These are phyloP conservation scores for Stomorhina lunata DNA, from an alignment of 2,888 invertebrate genomes.

Conservation along the genomic window DNA sequence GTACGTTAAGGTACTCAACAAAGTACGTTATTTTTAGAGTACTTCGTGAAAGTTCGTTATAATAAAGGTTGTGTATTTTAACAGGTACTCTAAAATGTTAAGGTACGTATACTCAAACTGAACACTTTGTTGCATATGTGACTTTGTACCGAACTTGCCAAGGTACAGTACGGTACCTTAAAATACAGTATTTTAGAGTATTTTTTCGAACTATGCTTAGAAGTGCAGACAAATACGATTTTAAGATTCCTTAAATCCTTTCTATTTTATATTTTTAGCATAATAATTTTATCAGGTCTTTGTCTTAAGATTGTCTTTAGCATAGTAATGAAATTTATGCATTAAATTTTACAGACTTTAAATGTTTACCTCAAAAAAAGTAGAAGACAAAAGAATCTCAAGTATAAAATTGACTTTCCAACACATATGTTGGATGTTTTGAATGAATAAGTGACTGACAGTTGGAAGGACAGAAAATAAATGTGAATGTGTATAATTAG, in stretches of 20 bases:
- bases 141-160: too few species aligned
- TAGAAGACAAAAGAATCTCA: not conserved
- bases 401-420: constrained; percentile 33
- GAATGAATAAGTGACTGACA: constrained; percentile 3
- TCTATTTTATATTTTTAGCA: not conserved
- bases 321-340: constrained; percentile 57
- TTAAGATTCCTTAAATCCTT: constrained; percentile 22
- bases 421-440: constrained; percentile 44
- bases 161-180: too few species aligned
- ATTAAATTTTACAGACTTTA: constrained; percentile 55
- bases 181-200: too few species aligned
- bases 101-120: too few species aligned
- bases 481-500: not conserved
- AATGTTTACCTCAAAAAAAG: not conserved
- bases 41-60: too few species aligned
- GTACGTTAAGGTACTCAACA: too few species aligned
- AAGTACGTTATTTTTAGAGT: too few species aligned
- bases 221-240: constrained; percentile 1
- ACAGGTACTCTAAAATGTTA: too few species aligned
- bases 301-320: constrained; percentile 44
- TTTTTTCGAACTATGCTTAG: too few species aligned
- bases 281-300: constrained; percentile 23
- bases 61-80: too few species aligned
- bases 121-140: too few species aligned
- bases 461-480: not conserved